A percentile compares a stretch with the other conserved stretches of the same genome.
These are phyloP conservation scores for Drosophila flavopinicola DNA, from an alignment of 2,888 invertebrate species.

Conservation along the genomic window DNA sequence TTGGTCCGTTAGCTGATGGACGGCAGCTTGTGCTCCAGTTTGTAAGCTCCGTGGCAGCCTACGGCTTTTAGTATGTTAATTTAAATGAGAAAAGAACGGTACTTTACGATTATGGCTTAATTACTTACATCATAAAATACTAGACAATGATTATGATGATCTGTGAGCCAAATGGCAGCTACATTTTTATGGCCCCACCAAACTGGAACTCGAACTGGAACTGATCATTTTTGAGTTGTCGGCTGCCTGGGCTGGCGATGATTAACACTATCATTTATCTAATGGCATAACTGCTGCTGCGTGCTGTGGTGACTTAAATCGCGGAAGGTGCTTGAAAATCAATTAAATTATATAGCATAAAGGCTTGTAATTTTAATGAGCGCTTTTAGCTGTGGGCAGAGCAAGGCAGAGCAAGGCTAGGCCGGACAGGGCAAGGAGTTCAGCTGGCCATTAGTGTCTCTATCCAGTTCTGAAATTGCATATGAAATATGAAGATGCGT, in stretches of 20 bases:
- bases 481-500: conserved; percentile 64
- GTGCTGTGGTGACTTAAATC: conserved; percentile 7
- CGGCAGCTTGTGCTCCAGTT: conserved; percentile 40
- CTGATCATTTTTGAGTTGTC: not conserved
- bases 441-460: conserved; percentile 49
- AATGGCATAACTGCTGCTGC: conserved; percentile 52
- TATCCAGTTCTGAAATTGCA: conserved; percentile 42
- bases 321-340: conserved; percentile 66
- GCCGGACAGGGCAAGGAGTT: conserved; percentile 4
- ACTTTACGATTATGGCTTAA: conserved; percentile 80
- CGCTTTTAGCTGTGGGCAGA: conserved; percentile 12
- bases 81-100: conserved; percentile 76
- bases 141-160: conserved; percentile 42
- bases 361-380: conserved; percentile 52
- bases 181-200: conserved; percentile 43
- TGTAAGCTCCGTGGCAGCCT: conserved; percentile 32
- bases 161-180: conserved; percentile 27
- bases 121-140: conserved; percentile 68
- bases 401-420: not conserved
- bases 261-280: conserved; percentile 75
- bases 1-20: conserved; percentile 66
- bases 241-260: conserved; percentile 29
- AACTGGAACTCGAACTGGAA: not conserved
- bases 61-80: conserved; percentile 67
- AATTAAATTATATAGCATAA: conserved; percentile 61